Evolutionary conservation across 2,113 vertebrate species (phyloP).

Genomic region (Bos taurus): ARS-UCD2.0 NC_037336.1:7354501-7355000

Average conservation of each 20-base stretch:
- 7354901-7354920: not conserved
- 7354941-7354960: not conserved
- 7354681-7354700: not conserved
- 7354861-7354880: not conserved
- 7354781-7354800: not conserved
- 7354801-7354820: not conserved
- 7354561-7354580: accelerated
- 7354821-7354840: not conserved
- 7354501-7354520: not conserved
- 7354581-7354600: not conserved
- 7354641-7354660: not conserved
- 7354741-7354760: not conserved
- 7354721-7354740: not conserved
- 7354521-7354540: not conserved
- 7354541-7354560: not conserved
- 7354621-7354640: not conserved
- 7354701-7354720: not conserved
- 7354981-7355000: not conserved
- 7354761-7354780: not conserved
- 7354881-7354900: not conserved
- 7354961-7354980: not conserved
- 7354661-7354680: not conserved
- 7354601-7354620: not conserved
- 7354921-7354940: not conserved
- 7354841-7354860: not conserved